Evolutionary conservation across 2,113 vertebrate genomes (phyloP), one percentile per base, ranked within the genome.

Genomic region (Emydocephalus ijimae): DNA sequence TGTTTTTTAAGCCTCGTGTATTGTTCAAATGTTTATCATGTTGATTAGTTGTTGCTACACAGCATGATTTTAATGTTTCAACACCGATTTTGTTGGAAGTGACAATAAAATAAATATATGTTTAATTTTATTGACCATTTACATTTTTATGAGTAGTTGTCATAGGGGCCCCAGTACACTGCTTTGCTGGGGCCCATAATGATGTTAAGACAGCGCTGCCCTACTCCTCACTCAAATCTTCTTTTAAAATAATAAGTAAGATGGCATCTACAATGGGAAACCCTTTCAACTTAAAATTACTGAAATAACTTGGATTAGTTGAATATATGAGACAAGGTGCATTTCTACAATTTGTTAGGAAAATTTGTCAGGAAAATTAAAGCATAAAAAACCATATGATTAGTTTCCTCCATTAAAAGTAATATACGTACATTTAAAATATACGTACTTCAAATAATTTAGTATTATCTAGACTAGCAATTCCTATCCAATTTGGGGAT

Each of bases 281-380:
- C 74, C 34, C 91, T 43, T 43, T 94, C 91, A 64, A 81, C 34
- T 89, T 64, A 93, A 87, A 89, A 89, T 52, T 69, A 92, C 45
- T 10, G 87, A 85, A 89, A 45, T 48, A 85, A 89, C 87, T 89
- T 89, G 56, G 52, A 85, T 92, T 81, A 57, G 56, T 90, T 87
- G n/a, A 43, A 89, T 90, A 43, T 55, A 24, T 57, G 87, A 89
- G 64, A 21, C 34, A 81, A 20, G 89, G 54, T 1, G 90, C 23
- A 93, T 7, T 5, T 93, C 64, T 88, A 14, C 1, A 90, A 86
- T 91, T 94, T 95, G 88, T 69, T n/a, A 64, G 93, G 86, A 0
- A 2, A 89, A 54, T 74, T 54, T 95, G 88, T 69, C 39, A 64
- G 93, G 86, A 0, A 2, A 89, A 54, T 74, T 54, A n/a, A 92